Base-by-base conservation (phyloP, 2,888 invertebrate genomes). In the Unio pictorum region DNA sequence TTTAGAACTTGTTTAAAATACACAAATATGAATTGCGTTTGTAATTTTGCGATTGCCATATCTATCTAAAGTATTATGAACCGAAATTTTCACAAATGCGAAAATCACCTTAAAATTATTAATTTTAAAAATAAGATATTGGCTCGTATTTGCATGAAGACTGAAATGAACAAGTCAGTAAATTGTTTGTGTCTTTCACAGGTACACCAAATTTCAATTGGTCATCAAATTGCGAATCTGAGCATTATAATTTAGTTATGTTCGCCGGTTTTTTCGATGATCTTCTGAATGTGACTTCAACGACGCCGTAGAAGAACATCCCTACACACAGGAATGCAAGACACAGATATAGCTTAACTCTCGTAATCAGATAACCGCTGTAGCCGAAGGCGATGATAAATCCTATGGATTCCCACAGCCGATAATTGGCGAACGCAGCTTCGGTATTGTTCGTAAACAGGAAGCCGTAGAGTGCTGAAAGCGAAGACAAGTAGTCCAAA, bases 341-440 rank as follows among this genome's bases (percentile, higher is more conserved):
- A 4, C 95, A 91, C 55, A 94, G 91, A 84, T 93, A 93, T 8
- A 96, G 89, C 84, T 96, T 96, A 0, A 93, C 91, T 66, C 92
- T 91, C 0, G 95, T 94, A 84, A 95, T 95, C 7, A 96, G 90
- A 84, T 94, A 94, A 4, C 95, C 94, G 61, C 95, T 95, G 70
- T 94, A 93, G 0, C 93, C 93, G 84, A 96, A 97, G 1, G 95
- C 94, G 68, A 96, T 92, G 20, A 96, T 95, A 71, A 96, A 96
- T 66, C 97, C 97, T 0, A 95, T 93, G 0, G 96, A 94, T 89
- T 97, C 96, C 96, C 96, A 97, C 64, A 97, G 91, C 15, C 96
- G 93, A 90, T 97, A 97, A 91, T 96, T 97, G 78, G 96, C 95
- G 90, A 95, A 97, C 0, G 96, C 95, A 0, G 96, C 96, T 86